Percentiles rank a stretch among this genome's conserved stretches.
Conservation (phyloP, 2,113 vertebrate genomes). For the Neofelis nebulosa region DNA sequence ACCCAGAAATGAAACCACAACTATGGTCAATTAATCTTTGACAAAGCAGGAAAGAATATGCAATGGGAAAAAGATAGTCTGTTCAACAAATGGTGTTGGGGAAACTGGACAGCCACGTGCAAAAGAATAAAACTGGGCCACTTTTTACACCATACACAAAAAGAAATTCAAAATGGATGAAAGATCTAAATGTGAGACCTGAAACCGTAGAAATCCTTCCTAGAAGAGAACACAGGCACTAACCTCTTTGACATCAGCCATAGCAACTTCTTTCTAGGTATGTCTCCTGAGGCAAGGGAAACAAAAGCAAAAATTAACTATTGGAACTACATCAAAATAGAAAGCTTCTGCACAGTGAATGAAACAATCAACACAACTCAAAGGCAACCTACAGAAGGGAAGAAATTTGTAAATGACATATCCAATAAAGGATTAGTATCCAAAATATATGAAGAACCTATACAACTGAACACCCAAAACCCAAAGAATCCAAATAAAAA, state of each 20-base stretch:
- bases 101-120: background rate
- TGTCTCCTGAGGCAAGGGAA: background rate
- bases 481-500: background rate
- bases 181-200: background rate
- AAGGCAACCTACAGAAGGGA: background rate
- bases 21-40: background rate
- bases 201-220: background rate
- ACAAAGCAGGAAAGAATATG: background rate
- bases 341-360: background rate
- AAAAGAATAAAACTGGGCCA: background rate
- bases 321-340: background rate
- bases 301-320: background rate
- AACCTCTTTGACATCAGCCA: background rate
- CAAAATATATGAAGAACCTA: background rate
- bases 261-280: background rate
- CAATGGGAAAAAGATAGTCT: background rate
- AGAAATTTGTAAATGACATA: background rate
- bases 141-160: background rate
- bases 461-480: background rate
- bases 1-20: background rate
- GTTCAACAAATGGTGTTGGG: background rate
- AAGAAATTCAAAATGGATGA: background rate
- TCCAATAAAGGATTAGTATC: background rate
- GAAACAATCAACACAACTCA: background rate
- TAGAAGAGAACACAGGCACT: background rate